These are phyloP conservation scores for Hippocampus zosterae DNA, from an alignment of 2,113 vertebrate species.

Conservation along the genomic window DNA sequence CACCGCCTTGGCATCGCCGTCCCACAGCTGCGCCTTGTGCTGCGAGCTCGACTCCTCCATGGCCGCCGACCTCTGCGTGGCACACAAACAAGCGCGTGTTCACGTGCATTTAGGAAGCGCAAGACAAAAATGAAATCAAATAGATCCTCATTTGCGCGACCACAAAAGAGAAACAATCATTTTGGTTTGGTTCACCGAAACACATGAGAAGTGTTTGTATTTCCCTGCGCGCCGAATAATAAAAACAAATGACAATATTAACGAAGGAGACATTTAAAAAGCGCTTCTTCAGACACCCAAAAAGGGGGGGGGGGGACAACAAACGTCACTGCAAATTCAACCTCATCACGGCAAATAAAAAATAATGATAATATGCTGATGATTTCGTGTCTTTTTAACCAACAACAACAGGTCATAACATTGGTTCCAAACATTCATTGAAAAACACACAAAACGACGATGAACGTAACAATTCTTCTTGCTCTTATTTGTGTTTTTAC, in stretches of 20 bases:
- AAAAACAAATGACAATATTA: neutral
- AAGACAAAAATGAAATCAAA: neutral
- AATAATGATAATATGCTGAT: neutral
- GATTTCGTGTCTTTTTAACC: neutral
- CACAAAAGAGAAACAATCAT: neutral
- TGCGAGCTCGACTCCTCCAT: slow-evolving; percentile 91
- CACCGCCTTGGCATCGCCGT: slow-evolving; percentile 90
- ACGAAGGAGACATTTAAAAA: neutral
- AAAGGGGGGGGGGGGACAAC: neutral
- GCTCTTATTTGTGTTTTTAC: too few species aligned
- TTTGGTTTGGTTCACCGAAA: neutral
- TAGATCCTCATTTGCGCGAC: neutral
- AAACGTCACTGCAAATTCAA: slow-evolving; percentile 30
- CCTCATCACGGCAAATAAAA: slow-evolving; percentile 12
- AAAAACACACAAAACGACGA: neutral
- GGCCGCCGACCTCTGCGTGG: slow-evolving; percentile 44
- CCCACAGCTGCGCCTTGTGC: slow-evolving; percentile 81
- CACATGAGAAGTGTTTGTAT: neutral
- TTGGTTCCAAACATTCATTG: neutral
- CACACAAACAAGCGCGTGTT: neutral
- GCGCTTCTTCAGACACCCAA: slow-evolving; percentile 7
- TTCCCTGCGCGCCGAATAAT: neutral
- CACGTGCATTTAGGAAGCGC: neutral
- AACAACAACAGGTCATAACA: neutral
- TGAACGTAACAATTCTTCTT: neutral